These are phyloP conservation scores for Paragorgia papillata DNA, from an alignment of 92 coral and sea anemone species.

Conservation along the genomic window DNA sequence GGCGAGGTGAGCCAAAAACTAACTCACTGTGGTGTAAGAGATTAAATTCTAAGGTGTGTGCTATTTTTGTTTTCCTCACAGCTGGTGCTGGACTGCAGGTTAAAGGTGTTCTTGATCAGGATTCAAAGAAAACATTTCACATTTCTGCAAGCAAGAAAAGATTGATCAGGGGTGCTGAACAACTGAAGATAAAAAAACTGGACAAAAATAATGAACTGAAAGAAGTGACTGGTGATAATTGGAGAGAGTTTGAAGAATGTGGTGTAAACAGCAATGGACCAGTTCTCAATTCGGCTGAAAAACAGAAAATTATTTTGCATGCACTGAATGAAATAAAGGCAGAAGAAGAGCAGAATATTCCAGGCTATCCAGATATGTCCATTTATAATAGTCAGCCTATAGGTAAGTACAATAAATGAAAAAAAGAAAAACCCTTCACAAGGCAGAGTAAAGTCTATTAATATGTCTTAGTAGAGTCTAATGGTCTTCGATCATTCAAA, in stretches of 20 bases:
- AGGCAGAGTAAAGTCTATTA: no score
- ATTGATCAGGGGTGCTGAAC: conserved; percentile 84
- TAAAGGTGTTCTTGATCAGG: conserved; percentile 65
- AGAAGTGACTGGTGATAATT: conserved; percentile 71
- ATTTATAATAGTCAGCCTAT: conserved; percentile 75
- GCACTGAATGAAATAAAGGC: conserved; percentile 73
- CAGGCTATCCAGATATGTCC: conserved; percentile 80
- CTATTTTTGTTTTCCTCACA: no score
- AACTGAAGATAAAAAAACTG: conserved; percentile 69
- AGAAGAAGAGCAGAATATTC: conserved; percentile 69
- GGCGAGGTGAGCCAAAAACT: no score
- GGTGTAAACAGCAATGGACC: conserved; percentile 66
- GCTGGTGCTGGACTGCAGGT: conserved; percentile 89
- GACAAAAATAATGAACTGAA: conserved; percentile 76
- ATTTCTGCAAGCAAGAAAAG: conserved; percentile 74
- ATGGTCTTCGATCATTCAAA: no score
- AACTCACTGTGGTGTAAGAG: no score
- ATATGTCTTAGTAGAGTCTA: no score
- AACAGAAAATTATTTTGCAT: conserved; percentile 65
- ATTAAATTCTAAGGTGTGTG: no score
- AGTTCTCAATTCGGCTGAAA: conserved; percentile 72
- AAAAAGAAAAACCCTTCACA: no score
- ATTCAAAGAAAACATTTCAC: conserved; percentile 88
- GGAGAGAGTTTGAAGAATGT: conserved; percentile 69
- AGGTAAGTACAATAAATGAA: conserved; percentile 48